Percentiles rank a stretch among this genome's conserved stretches.
Conservation (phyloP, 1,140 invertebrate species). For the Brachionus asplanchnoidis region DNA sequence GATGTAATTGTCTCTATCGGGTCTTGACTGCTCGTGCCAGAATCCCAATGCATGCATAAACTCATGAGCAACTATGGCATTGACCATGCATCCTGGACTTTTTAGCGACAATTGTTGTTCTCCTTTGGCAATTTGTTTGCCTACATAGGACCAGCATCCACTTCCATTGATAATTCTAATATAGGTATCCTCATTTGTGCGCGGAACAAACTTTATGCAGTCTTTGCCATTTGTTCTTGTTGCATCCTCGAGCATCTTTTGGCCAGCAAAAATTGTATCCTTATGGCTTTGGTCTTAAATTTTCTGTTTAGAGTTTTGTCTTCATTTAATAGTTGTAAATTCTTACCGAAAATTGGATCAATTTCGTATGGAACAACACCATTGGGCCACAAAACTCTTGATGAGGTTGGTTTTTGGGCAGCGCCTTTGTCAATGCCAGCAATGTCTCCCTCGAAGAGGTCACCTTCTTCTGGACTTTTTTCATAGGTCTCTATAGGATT, state of each 20-base stretch:
- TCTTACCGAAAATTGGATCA: background rate
- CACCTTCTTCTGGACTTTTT: slow-evolving; percentile 32
- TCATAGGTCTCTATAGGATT: background rate
- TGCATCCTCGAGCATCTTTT: slow-evolving; percentile 10
- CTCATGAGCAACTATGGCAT: slow-evolving; percentile 40
- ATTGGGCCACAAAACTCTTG: slow-evolving; percentile 14
- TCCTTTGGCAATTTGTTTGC: background rate
- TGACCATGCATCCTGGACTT: slow-evolving; percentile 20
- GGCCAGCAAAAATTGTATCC: slow-evolving; percentile 7
- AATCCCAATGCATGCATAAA: slow-evolving; percentile 36
- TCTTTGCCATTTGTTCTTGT: slow-evolving; percentile 3
- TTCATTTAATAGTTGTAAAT: background rate
- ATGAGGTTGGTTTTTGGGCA: background rate
- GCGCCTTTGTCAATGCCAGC: slow-evolving; percentile 22
- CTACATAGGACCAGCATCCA: slow-evolving; percentile 37
- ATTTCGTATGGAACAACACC: slow-evolving; percentile 33
- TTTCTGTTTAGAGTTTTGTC: background rate
- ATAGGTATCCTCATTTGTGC: slow-evolving; percentile 24
- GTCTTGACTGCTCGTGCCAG: slow-evolving; percentile 41
- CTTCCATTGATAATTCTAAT: slow-evolving; percentile 17
- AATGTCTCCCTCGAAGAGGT: slow-evolving; percentile 42
- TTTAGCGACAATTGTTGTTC: slow-evolving; percentile 12
- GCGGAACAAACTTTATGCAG: slow-evolving; percentile 18
- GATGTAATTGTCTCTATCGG: slow-evolving; percentile 38
- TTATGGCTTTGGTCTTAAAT: background rate